Conservation (phyloP, 2,888 invertebrate genomes). For the Lobophora halterata region DNA sequence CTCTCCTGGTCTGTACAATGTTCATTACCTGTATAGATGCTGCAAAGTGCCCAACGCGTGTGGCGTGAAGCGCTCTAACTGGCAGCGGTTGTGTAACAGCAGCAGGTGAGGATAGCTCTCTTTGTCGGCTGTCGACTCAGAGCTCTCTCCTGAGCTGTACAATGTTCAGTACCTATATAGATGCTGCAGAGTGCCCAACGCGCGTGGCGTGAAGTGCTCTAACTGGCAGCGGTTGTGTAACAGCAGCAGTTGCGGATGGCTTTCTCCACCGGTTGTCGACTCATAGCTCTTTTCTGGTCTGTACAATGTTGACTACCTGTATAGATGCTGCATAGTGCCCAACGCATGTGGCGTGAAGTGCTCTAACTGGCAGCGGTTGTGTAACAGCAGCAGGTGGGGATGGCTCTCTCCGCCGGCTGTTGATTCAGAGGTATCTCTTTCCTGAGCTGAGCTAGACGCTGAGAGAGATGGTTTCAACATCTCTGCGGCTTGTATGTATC, state of each 20-base stretch:
- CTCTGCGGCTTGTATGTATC: slow-evolving; percentile 91
- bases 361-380: slow-evolving; percentile 88
- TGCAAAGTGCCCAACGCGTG: slow-evolving; percentile 82
- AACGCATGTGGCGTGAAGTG: slow-evolving; percentile 84
- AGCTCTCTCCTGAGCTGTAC: no score
- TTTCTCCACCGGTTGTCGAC: slow-evolving; percentile 81
- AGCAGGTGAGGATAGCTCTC: no score
- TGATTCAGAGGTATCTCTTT: slow-evolving; percentile 56
- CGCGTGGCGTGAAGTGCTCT: slow-evolving; percentile 85
- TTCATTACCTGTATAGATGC: slow-evolving; percentile 47
- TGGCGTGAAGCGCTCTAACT: slow-evolving; percentile 86
- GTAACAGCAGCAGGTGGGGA: slow-evolving; percentile 91
- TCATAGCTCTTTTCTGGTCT: slow-evolving; percentile 65
- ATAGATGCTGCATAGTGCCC: slow-evolving; percentile 80
- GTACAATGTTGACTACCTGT: slow-evolving; percentile 18
- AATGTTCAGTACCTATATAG: slow-evolving; percentile 35
- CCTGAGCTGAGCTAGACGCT: slow-evolving; percentile 66
- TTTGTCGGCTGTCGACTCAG: no score
- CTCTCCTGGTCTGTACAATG: no score
- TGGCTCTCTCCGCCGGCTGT: slow-evolving; percentile 85
- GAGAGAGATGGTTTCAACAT: slow-evolving; percentile 91
- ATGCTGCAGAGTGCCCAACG: slow-evolving; percentile 82
- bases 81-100: slow-evolving; percentile 90
- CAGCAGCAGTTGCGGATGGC: slow-evolving; percentile 91
- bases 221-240: slow-evolving; percentile 90